Base-by-base conservation (phyloP, 1,140 invertebrate genomes). In the Pseudomyrmex concolor region DNA sequence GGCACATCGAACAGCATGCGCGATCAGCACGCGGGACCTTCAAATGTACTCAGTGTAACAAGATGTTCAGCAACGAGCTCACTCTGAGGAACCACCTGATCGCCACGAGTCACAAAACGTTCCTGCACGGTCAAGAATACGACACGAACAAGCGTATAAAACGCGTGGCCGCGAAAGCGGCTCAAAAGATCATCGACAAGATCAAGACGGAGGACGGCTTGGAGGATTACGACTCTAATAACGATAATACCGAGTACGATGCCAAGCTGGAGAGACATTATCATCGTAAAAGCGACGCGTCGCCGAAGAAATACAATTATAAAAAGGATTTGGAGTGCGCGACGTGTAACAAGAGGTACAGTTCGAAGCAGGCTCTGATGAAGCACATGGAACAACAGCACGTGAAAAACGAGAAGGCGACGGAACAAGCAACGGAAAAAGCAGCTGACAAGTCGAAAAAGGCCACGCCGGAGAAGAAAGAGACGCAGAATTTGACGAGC, bases 81-180 rank as follows among this genome's bases (percentile, higher is more conserved):
- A 94, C 92, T 2, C 71, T 94, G 15, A 84, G 93, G 17, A 94
- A 94, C 89, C 94, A 94, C 86, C 43, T 94, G 9, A 91, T 94
- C 68, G 93, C 93, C 0, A 94, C 93, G 0, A 92, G 91, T 89
- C 94, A 94, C 50, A 94, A 92, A 50, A 94, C 93, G 1, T 89
- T 92, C 8, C 43, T 94, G 2, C 86, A 91, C 0, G 93, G 93
- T 0, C 86, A 94, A 66, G 93, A 94, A 45, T 94, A 94, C 60
- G 93, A 94, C 88, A 92, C 93, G 0, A 94, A 94, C 22, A 94
- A 94, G 50, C 84, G 93, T 62, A 92, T 94, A 45, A 94, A 94
- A 54, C 85, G 94, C 17, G 91, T 93, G 0, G 93, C 94, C 2
- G 94, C 94, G 0, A 94, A 88, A 64, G 93, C 93, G 2, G 94